Conservation (phyloP, 2,888 invertebrate species). For the Drosophila falleni region DNA sequence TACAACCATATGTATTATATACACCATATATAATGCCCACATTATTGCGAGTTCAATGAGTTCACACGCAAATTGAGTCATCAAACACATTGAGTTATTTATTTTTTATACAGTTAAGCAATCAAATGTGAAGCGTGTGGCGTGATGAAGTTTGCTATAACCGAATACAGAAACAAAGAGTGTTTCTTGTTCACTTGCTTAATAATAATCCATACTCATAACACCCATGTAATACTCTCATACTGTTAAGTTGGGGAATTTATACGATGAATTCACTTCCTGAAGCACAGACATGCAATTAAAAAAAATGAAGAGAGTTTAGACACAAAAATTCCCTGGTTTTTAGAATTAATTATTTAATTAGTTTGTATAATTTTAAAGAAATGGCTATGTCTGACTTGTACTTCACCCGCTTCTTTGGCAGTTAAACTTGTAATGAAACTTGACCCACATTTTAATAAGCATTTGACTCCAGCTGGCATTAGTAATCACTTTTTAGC, state of each 20-base stretch:
- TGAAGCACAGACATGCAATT: background rate
- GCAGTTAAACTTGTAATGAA: background rate
- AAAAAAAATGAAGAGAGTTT: background rate
- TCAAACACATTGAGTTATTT: constrained; percentile 39
- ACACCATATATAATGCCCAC: constrained; percentile 8
- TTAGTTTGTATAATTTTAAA: background rate
- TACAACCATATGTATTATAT: background rate
- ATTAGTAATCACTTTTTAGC: constrained; percentile 1
- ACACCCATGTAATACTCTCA: background rate
- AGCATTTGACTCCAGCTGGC: constrained; percentile 7
- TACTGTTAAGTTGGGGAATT: background rate
- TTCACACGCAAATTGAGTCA: constrained; percentile 72
- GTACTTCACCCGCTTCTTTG: background rate
- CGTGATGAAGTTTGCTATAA: constrained; percentile 4
- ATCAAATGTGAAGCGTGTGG: constrained; percentile 13
- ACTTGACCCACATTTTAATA: background rate
- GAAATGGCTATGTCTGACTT: background rate
- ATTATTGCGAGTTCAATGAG: constrained; percentile 54
- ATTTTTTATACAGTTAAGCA: too few relatives aligned
- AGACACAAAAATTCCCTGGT: background rate
- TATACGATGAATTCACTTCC: constrained; percentile 1
- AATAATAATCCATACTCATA: constrained; percentile 9
- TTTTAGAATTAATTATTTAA: background rate
- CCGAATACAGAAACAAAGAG: constrained; percentile 19
- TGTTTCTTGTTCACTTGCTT: background rate